Conservation (phyloP, 2,888 invertebrate species). For the Xestoiulus laeticollis region DNA sequence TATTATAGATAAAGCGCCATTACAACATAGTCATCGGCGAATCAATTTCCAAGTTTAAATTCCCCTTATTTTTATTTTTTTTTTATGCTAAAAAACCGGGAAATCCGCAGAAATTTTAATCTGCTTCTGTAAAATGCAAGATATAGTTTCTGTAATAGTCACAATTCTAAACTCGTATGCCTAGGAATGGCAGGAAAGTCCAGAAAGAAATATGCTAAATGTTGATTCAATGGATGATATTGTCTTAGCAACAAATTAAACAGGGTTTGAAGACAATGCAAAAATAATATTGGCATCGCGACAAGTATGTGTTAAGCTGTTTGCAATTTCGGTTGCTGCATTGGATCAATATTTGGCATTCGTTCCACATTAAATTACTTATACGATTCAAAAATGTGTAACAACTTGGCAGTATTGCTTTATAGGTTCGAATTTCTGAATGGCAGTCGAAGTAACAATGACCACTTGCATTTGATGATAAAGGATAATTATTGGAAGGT, state of each 20-base stretch:
- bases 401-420: neutral
- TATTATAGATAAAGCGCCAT: too few species aligned
- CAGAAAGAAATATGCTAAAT: too few species aligned
- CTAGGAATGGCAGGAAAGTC: too few species aligned
- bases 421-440: neutral
- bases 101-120: too few species aligned
- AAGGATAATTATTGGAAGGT: too few species aligned
- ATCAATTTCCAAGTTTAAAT: too few species aligned
- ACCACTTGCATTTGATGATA: neutral
- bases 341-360: neutral
- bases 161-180: too few species aligned
- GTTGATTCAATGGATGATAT: neutral
- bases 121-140: too few species aligned
- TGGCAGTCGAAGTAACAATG: neutral
- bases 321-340: neutral
- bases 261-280: neutral
- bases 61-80: too few species aligned
- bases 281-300: neutral
- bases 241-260: neutral
- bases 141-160: too few species aligned
- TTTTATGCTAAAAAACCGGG: too few species aligned
- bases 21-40: too few species aligned
- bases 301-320: neutral
- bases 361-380: neutral
- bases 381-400: neutral